Evolutionary conservation across 2,113 vertebrate species (phyloP).

Genomic region (Cranoglanis bouderius): DNA sequence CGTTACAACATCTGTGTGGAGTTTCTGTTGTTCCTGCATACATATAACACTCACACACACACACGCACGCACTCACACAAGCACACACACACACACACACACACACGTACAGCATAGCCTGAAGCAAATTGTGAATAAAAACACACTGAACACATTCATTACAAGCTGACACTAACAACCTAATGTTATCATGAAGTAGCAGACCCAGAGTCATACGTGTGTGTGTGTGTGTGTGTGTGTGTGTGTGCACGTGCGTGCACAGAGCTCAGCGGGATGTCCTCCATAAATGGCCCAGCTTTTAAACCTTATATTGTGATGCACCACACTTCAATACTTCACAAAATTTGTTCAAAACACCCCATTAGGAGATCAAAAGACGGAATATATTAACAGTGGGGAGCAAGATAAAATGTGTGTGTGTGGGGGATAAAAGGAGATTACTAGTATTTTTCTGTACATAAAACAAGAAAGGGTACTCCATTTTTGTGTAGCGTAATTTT

Average conservation of each 20-base stretch:
- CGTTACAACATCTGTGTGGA: background rate
- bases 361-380: conserved; percentile 28
- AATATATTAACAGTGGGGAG: conserved; percentile 6
- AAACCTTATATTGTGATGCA: conserved; percentile 20
- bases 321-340: conserved; percentile 24
- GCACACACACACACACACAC: background rate
- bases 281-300: conserved; percentile 4
- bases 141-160: background rate
- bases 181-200: background rate
- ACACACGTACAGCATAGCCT: background rate
- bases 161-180: background rate
- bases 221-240: background rate
- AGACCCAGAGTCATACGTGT: background rate
- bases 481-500: background rate
- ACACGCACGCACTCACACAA: no score
- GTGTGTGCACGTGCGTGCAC: background rate
- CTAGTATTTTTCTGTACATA: background rate
- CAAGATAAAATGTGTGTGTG: background rate
- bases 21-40: no score
- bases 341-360: conserved; percentile 25
- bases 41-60: no score
- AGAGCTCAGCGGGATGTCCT: background rate
- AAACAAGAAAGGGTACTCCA: background rate
- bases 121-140: background rate
- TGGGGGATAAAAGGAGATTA: background rate